phyloP scores from a whole-genome alignment of 2,888 invertebrate genomes.

The Nymphalis polychloros region DNA sequence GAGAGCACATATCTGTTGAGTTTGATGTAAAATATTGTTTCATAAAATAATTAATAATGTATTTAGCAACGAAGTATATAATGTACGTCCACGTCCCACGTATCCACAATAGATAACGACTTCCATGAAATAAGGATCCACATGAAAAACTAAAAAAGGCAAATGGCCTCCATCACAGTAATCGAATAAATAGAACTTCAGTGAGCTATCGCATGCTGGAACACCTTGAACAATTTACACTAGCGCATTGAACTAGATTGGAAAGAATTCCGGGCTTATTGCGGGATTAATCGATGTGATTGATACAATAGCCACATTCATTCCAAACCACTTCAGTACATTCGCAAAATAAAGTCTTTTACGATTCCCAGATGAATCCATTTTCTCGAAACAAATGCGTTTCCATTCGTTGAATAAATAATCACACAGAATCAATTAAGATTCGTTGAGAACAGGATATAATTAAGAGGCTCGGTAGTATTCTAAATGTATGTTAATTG shows the following conservation, averaged over 20 bases:
- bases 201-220: background rate
- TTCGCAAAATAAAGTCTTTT: slow-evolving; percentile 6
- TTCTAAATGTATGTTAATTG: slow-evolving; percentile 9
- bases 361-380: background rate
- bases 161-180: too few species aligned
- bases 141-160: too few species aligned
- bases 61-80: too few species aligned
- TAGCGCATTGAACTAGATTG: slow-evolving; percentile 12
- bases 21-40: too few species aligned
- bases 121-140: too few species aligned
- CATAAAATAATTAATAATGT: too few species aligned
- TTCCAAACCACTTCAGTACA: slow-evolving; percentile 14
- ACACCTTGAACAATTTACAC: background rate
- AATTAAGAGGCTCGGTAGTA: background rate
- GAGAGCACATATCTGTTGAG: too few species aligned
- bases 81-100: too few species aligned
- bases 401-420: slow-evolving; percentile 12
- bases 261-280: slow-evolving; percentile 13
- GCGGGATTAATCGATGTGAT: slow-evolving; percentile 18
- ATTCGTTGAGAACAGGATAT: background rate
- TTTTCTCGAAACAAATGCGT: slow-evolving; percentile 7
- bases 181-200: background rate
- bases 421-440: slow-evolving; percentile 8
- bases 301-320: slow-evolving; percentile 21
- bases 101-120: too few species aligned